These are phyloP conservation scores for Idaea aversata DNA, from an alignment of 2,888 invertebrate genomes.

Conservation along the genomic window DNA sequence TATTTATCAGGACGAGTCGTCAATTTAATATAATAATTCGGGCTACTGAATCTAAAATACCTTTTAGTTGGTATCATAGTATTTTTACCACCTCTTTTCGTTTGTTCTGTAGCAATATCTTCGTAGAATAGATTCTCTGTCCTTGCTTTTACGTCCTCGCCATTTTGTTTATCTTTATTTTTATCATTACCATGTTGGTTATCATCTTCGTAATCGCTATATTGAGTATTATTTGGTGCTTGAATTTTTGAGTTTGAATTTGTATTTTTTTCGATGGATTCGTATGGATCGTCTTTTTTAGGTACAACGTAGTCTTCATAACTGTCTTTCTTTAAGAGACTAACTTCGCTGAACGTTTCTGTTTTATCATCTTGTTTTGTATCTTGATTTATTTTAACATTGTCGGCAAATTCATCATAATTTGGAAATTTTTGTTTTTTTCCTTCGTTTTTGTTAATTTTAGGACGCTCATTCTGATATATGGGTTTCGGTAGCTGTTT, in stretches of 20 bases:
- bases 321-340: slow-evolving; percentile 42
- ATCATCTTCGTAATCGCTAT: slow-evolving; percentile 2
- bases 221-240: not conserved
- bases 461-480: not conserved
- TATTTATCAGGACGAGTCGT: slow-evolving; percentile 53
- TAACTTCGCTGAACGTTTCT: slow-evolving; percentile 30
- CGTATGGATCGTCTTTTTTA: slow-evolving; percentile 37
- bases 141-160: slow-evolving; percentile 36
- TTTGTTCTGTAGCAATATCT: slow-evolving; percentile 6
- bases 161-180: slow-evolving; percentile 8
- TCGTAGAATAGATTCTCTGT: slow-evolving; percentile 38
- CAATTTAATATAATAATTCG: slow-evolving; percentile 48
- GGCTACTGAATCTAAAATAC: slow-evolving; percentile 44
- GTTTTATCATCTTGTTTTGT: slow-evolving; percentile 10
- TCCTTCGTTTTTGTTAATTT: not conserved
- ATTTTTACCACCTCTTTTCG: slow-evolving; percentile 20
- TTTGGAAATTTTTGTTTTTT: not conserved
- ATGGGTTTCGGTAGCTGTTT: not conserved
- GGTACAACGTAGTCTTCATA: slow-evolving; percentile 59
- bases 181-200: slow-evolving; percentile 9
- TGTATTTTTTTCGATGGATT: slow-evolving; percentile 19
- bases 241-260: not conserved
- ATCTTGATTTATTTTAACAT: slow-evolving; percentile 7
- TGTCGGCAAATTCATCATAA: slow-evolving; percentile 9
- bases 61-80: slow-evolving; percentile 48